Evolutionary conservation across 2,797 vertebrate genomes (phyloP).

Genomic region (Cyclopterus lumpus): DNA sequence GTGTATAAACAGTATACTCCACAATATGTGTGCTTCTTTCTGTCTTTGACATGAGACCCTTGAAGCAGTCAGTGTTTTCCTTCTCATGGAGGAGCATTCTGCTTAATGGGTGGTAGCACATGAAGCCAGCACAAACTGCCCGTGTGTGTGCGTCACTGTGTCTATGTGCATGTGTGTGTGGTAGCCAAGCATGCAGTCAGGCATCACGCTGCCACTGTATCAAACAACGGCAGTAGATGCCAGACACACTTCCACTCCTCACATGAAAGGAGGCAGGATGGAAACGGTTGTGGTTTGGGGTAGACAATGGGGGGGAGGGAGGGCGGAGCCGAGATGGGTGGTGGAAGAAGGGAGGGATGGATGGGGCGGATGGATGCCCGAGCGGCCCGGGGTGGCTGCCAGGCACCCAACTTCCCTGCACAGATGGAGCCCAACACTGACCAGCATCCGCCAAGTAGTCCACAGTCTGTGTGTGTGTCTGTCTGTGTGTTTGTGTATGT

Average conservation of each 20-base stretch:
- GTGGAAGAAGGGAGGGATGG: constrained; percentile 29
- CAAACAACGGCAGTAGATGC: constrained; percentile 67
- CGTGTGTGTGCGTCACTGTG: constrained; percentile 17
- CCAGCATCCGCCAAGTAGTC: constrained; percentile 49
- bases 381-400: constrained; percentile 75
- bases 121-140: constrained; percentile 46
- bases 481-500: constrained; percentile 28
- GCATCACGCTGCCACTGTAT: constrained; percentile 71
- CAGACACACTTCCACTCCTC: constrained; percentile 70
- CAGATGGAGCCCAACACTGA: constrained; percentile 83
- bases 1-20: not conserved
- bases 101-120: constrained; percentile 40
- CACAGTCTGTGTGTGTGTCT: constrained; percentile 27
- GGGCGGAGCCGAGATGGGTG: not conserved
- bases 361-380: constrained; percentile 59
- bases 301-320: not conserved
- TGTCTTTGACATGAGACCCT: constrained; percentile 29
- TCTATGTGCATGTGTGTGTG: constrained; percentile 1
- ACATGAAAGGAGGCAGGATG: constrained; percentile 60
- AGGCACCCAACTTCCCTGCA: constrained; percentile 81
- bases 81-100: constrained; percentile 40
- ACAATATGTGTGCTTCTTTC: not conserved
- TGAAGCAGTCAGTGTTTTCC: constrained; percentile 39
- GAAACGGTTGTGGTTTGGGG: constrained; percentile 32
- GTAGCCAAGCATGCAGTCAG: constrained; percentile 62